phyloP scores from a whole-genome alignment of 2,888 invertebrate genomes.

The Mimachlamys varia region DNA sequence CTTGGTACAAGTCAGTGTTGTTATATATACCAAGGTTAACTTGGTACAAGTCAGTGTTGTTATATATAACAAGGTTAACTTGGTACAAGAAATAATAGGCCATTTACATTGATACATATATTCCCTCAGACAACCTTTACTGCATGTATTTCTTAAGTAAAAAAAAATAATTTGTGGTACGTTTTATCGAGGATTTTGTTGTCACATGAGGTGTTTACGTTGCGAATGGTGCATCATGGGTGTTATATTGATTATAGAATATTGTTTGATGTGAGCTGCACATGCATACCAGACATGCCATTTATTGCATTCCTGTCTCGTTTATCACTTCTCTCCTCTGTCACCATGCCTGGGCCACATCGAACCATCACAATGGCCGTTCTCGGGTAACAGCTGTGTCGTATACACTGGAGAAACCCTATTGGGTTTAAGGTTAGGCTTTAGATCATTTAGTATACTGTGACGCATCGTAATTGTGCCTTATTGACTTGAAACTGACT shows the following conservation, averaged over 20 bases:
- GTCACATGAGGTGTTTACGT: background rate
- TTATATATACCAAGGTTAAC: too few relatives aligned
- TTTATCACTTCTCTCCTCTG: background rate
- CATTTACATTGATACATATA: too few relatives aligned
- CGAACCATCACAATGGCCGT: background rate
- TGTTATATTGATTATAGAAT: background rate
- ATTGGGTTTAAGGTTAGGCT: background rate
- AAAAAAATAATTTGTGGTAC: background rate
- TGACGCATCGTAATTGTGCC: background rate
- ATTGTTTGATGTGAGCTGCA: background rate
- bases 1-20: too few relatives aligned
- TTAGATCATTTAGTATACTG: background rate
- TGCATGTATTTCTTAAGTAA: too few relatives aligned
- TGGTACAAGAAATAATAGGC: too few relatives aligned
- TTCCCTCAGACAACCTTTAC: too few relatives aligned
- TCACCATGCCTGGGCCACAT: background rate
- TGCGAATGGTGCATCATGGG: background rate
- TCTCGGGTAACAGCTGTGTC: background rate
- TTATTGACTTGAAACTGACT: background rate
- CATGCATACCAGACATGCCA: background rate
- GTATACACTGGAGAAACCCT: background rate
- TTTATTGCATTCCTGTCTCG: background rate
- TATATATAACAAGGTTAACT: too few relatives aligned
- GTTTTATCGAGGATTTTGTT: background rate
- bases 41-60: too few relatives aligned